These are phyloP conservation scores for Regulus satrapa DNA, from an alignment of 2,113 vertebrate genomes.

Conservation along the genomic window DNA sequence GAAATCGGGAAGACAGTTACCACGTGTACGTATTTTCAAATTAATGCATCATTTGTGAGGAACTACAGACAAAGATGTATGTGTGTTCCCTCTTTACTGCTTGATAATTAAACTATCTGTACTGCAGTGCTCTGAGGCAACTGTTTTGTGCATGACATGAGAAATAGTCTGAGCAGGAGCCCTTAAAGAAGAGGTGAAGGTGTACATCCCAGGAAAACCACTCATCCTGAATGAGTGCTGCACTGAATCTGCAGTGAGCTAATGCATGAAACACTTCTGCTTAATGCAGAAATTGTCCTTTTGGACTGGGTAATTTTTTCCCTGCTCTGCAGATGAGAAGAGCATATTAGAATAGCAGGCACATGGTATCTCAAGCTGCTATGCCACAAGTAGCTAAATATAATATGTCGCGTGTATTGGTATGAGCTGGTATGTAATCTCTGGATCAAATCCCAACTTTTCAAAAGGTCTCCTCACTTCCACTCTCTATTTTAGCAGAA, in stretches of 20 bases:
- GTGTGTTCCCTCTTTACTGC: neutral
- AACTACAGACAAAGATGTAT: neutral
- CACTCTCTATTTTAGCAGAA: neutral
- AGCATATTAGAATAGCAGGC: neutral
- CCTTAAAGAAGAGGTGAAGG: neutral
- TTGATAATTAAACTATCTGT: neutral
- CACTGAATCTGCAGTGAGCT: neutral
- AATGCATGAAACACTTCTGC: neutral
- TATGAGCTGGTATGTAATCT: neutral
- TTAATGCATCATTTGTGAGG: neutral
- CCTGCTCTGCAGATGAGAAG: neutral
- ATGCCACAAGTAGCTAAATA: neutral
- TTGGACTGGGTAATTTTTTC: neutral
- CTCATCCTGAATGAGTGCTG: neutral
- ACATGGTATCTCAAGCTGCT: neutral
- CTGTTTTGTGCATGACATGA: neutral
- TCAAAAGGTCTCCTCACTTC: neutral
- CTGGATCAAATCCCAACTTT: neutral
- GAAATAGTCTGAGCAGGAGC: neutral
- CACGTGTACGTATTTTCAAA: neutral
- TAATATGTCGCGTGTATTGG: neutral
- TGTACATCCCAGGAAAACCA: neutral
- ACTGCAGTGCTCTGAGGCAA: neutral
- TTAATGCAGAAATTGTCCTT: neutral
- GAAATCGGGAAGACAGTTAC: neutral